Conservation (phyloP, 2,113 vertebrate species). For the Dicaeum eximium region DNA sequence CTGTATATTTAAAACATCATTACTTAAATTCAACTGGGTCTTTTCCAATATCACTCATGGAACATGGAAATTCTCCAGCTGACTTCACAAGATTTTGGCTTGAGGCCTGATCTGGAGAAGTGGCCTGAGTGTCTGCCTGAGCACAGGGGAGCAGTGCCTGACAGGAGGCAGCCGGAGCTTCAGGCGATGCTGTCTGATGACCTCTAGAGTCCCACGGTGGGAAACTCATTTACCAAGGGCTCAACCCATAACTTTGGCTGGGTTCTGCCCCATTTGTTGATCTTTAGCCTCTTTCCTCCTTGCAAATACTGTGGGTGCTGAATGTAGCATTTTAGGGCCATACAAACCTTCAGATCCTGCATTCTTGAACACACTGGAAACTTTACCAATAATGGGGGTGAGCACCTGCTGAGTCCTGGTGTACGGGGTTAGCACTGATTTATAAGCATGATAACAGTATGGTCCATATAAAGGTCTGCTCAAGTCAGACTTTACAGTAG, state of each 20-base stretch:
- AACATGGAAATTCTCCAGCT: conserved; percentile 31
- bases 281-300: not conserved
- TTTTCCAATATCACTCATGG: conserved; percentile 44
- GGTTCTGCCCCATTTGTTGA: not conserved
- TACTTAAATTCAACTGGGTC: conserved; percentile 11
- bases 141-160: not conserved
- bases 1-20: not conserved
- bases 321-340: not conserved
- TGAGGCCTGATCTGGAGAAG: not conserved
- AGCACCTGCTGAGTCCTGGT: not conserved
- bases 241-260: not conserved
- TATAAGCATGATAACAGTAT: not conserved
- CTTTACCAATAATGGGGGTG: not conserved
- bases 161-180: not conserved
- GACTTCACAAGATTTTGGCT: conserved; percentile 39
- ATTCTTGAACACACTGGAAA: not conserved
- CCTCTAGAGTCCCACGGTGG: not conserved
- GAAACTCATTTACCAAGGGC: not conserved
- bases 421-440: not conserved
- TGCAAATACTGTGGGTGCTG: not conserved
- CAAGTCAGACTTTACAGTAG: conserved; percentile 1
- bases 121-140: not conserved
- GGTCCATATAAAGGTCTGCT: not conserved
- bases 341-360: not conserved
- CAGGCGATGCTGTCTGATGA: not conserved